A percentile compares a stretch with the other conserved stretches of the same genome.
Evolutionary conservation across 2,113 vertebrate genomes (phyloP).

Genomic region (Paradoxurus hermaphroditus): DNA sequence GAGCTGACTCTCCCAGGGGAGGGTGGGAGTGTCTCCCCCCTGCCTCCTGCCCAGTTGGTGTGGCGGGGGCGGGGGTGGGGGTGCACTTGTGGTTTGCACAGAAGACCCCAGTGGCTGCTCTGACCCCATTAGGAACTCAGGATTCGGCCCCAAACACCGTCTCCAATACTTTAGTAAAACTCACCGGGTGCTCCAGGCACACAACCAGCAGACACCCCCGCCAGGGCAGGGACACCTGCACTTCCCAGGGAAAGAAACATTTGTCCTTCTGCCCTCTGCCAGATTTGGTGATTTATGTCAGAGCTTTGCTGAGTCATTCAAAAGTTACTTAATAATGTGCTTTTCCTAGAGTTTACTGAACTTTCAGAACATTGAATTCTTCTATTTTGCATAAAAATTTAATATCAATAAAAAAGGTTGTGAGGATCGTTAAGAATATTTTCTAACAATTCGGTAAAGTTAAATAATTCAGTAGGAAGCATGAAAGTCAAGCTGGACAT

Average conservation of each 20-base stretch:
- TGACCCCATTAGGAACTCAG: background rate
- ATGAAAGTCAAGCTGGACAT: background rate
- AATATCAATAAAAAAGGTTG: background rate
- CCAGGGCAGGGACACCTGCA: background rate
- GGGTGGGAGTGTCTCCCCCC: background rate
- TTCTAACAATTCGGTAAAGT: too few species aligned
- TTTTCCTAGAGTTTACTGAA: background rate
- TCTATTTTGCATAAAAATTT: background rate
- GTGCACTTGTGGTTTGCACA: background rate
- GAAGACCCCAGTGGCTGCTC: background rate
- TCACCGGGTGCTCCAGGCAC: background rate
- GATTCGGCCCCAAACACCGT: fast-evolving
- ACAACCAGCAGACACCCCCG: too few species aligned
- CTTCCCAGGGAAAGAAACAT: background rate
- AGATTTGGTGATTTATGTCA: background rate
- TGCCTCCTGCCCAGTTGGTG: background rate
- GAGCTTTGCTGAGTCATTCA: background rate
- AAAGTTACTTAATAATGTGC: background rate
- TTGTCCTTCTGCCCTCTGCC: background rate
- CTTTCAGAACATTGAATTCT: background rate
- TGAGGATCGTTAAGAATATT: too few species aligned
- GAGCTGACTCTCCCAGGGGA: background rate
- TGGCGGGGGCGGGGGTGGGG: too few species aligned
- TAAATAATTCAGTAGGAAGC: background rate
- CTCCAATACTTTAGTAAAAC: background rate